Conservation (phyloP, 2,888 invertebrate genomes). For the Meganola albula region DNA sequence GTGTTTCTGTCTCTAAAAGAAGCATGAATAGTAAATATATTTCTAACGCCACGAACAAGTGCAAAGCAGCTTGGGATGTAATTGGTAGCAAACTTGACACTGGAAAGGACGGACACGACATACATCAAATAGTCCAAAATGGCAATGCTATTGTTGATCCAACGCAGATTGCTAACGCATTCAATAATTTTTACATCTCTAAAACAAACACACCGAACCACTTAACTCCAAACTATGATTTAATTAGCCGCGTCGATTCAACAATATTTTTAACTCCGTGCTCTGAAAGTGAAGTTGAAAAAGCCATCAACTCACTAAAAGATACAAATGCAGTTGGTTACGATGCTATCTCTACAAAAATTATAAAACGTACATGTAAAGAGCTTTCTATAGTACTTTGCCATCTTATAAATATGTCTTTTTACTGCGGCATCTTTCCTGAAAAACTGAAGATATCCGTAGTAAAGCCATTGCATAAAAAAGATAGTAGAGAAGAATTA, state of each 20-base stretch:
- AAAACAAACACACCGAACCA: background rate
- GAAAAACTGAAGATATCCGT: constrained; percentile 11
- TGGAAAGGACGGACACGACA: background rate
- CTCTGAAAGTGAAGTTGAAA: constrained; percentile 4
- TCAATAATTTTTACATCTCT: background rate
- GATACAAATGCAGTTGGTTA: constrained; percentile 13
- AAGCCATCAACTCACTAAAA: constrained; percentile 7
- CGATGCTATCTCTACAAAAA: constrained; percentile 9
- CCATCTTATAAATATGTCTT: constrained; percentile 10
- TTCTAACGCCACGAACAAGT: background rate
- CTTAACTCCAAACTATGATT: background rate
- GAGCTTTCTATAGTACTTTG: background rate
- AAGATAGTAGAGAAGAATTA: constrained; percentile 3
- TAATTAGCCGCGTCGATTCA: background rate
- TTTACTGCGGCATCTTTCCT: constrained; percentile 9
- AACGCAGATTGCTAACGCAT: background rate
- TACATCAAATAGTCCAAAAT: background rate
- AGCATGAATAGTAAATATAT: background rate
- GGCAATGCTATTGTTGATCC: background rate
- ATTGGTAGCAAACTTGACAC: background rate
- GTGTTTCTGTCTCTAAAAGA: background rate
- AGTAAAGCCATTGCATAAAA: constrained; percentile 15
- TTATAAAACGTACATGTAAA: constrained; percentile 6
- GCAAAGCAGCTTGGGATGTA: constrained; percentile 1
- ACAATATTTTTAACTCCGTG: constrained; percentile 8